Evolutionary conservation across 2,888 invertebrate genomes (phyloP).

Genomic region (Amblyjoppa proteus): DNA sequence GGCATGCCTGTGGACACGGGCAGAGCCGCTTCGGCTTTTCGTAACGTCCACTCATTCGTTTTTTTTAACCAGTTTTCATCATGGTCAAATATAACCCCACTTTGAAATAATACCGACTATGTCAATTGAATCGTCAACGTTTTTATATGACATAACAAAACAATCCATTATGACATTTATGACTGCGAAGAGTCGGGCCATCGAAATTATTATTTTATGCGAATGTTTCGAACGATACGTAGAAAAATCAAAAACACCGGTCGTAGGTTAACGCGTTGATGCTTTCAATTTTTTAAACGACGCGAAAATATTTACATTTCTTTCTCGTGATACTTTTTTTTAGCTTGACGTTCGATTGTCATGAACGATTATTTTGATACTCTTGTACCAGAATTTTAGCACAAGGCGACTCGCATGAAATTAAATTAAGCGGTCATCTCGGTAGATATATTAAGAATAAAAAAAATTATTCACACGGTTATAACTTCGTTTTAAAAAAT

Average conservation of each 20-base stretch:
- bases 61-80: background rate
- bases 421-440: background rate
- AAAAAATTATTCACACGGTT: background rate
- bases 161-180: background rate
- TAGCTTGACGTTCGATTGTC: no score
- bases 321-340: no score
- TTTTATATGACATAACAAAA: background rate
- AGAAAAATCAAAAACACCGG: no score
- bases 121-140: background rate
- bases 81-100: background rate
- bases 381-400: background rate
- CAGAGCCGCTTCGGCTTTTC: background rate
- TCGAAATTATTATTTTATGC: background rate
- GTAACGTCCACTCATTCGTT: conserved; percentile 22
- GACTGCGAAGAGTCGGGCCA: background rate
- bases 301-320: no score
- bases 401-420: background rate
- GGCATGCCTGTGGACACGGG: conserved; percentile 14
- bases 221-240: background rate
- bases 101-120: background rate
- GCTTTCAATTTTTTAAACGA: no score
- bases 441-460: background rate
- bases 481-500: background rate
- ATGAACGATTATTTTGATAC: no score
- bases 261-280: no score